Percentiles rank a stretch among this genome's conserved stretches.
Conservation (phyloP, 2,113 vertebrate genomes). For the Zapus hudsonius region DNA sequence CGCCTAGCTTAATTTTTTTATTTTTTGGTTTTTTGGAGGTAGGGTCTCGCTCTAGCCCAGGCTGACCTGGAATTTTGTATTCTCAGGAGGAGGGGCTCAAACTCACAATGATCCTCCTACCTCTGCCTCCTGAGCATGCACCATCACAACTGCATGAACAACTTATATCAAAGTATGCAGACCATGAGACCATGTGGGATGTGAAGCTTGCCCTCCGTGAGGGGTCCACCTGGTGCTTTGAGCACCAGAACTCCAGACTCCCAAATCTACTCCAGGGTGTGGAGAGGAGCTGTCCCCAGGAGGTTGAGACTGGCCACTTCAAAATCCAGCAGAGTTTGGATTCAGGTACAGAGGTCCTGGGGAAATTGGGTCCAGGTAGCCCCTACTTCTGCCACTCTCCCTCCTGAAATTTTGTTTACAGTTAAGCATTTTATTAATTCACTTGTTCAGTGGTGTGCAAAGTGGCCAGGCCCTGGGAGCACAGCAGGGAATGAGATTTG, state of each 20-base stretch:
- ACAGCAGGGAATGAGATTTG: conserved; percentile 44
- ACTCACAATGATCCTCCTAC: background rate
- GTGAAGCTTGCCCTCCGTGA: background rate
- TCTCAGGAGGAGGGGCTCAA: background rate
- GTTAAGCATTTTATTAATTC: background rate
- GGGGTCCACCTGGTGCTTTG: background rate
- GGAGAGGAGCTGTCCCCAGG: background rate
- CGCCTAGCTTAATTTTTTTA: too few species aligned
- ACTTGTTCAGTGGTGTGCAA: background rate
- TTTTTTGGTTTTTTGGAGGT: too few species aligned
- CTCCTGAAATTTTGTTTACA: background rate
- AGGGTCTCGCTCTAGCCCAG: too few species aligned
- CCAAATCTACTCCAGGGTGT: background rate
- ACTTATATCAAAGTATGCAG: background rate
- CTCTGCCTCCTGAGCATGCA: background rate
- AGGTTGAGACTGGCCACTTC: background rate
- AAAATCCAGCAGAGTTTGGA: too few species aligned
- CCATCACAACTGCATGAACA: background rate
- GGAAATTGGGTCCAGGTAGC: background rate
- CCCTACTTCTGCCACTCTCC: background rate
- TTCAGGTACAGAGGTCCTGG: background rate
- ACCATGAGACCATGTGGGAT: accelerated
- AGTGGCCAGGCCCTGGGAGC: background rate
- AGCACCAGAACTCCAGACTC: background rate
- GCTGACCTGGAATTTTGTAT: too few species aligned